Percentiles rank a stretch among this genome's conserved stretches.
phyloP scores from a whole-genome alignment of 2,113 vertebrate species.

The Sprattus sprattus region DNA sequence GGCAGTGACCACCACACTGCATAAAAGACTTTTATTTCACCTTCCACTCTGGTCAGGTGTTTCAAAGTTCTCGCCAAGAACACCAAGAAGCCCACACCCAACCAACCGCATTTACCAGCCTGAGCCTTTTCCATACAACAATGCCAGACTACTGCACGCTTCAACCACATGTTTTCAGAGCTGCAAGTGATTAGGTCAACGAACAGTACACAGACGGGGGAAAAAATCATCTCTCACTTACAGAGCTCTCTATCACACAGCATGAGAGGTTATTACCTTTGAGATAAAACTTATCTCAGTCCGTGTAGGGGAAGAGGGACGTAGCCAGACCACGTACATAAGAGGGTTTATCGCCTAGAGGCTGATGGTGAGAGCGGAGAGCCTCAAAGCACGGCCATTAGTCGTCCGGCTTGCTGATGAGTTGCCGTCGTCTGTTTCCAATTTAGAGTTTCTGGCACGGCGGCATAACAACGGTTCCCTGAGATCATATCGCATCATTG shows the following conservation, averaged over 20 bases:
- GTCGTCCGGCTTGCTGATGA: neutral
- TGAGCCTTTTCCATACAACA: neutral
- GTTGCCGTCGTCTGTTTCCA: slow-evolving; percentile 12
- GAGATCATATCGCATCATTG: slow-evolving; percentile 6
- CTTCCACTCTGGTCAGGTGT: neutral
- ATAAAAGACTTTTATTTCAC: neutral
- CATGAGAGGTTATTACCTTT: neutral
- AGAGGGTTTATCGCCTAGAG: neutral
- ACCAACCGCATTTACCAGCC: neutral
- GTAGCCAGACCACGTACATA: neutral
- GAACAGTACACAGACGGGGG: neutral
- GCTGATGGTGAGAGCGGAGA: neutral
- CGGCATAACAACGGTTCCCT: neutral
- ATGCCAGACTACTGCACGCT: neutral
- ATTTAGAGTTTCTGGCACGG: neutral
- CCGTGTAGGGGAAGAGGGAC: neutral
- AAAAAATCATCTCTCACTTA: neutral
- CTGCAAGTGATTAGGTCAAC: neutral
- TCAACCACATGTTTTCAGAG: neutral
- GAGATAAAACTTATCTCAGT: neutral
- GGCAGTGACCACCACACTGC: neutral
- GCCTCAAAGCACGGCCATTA: neutral
- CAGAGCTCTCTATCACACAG: neutral
- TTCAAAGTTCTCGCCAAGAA: neutral
- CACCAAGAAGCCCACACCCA: neutral